These are phyloP conservation scores for Hucho hucho DNA, from an alignment of 2,113 vertebrate genomes.

Conservation along the genomic window DNA sequence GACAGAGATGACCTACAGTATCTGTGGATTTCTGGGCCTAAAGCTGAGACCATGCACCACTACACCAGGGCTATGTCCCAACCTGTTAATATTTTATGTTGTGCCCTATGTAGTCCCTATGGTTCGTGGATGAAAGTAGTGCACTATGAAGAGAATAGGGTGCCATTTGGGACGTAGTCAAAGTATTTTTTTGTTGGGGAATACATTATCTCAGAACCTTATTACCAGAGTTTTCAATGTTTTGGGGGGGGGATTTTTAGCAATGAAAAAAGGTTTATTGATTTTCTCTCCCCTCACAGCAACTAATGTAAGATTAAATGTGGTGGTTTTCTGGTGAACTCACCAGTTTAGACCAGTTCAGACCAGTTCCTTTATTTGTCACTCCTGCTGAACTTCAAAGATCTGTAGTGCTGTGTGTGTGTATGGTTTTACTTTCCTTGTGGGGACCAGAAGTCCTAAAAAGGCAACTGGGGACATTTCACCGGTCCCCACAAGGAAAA, in stretches of 20 bases:
- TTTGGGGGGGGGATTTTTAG: constrained; percentile 18
- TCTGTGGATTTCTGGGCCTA: constrained; percentile 35
- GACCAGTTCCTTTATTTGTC: not conserved
- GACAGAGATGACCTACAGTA: constrained; percentile 42
- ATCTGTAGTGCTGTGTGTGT: too few species aligned
- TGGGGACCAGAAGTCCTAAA: too few species aligned
- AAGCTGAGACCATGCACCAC: constrained; percentile 38
- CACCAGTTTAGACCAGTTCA: not conserved
- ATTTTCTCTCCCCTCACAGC: constrained; percentile 28
- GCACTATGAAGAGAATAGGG: too few species aligned
- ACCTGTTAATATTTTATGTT: too few species aligned
- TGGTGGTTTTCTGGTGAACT: constrained; percentile 6
- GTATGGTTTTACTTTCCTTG: too few species aligned
- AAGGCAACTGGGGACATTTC: too few species aligned
- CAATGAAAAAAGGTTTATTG: constrained; percentile 21
- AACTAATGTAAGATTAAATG: constrained; percentile 18
- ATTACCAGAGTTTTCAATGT: constrained; percentile 22
- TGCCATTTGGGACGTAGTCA: too few species aligned
- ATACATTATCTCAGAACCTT: constrained; percentile 32
- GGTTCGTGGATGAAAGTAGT: too few species aligned
- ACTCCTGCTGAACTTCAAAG: too few species aligned
- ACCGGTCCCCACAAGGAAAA: too few species aligned
- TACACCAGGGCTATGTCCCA: constrained; percentile 13
- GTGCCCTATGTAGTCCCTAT: too few species aligned
- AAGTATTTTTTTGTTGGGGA: constrained; percentile 12